phyloP scores from a whole-genome alignment of 2,888 invertebrate genomes.

The Lasioglossum vierecki region DNA sequence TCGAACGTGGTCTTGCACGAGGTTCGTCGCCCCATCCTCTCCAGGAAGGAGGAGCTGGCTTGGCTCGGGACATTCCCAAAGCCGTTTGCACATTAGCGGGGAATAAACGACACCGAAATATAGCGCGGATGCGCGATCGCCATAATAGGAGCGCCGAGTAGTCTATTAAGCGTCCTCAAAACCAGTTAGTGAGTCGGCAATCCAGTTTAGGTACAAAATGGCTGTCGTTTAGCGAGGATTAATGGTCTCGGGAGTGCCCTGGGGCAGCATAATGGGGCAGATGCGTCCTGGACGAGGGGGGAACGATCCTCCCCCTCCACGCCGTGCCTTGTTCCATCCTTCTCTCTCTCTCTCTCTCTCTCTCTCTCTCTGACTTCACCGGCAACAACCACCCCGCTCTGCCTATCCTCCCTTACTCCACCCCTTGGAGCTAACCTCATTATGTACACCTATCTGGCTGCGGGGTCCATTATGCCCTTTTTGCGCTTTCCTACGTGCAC shows the following conservation, averaged over 20 bases:
- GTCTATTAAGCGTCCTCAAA: constrained; percentile 83
- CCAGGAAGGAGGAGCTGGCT: constrained; percentile 45
- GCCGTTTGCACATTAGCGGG: constrained; percentile 70
- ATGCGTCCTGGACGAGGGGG: constrained; percentile 78
- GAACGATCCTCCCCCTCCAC: constrained; percentile 51
- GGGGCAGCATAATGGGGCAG: constrained; percentile 83
- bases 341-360: constrained; percentile 48
- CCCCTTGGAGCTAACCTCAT: constrained; percentile 76
- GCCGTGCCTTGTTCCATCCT: constrained; percentile 13
- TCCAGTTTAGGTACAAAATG: constrained; percentile 84
- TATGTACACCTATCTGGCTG: constrained; percentile 82
- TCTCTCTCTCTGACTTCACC: not conserved
- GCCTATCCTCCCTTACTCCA: constrained; percentile 60
- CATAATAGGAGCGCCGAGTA: constrained; percentile 81
- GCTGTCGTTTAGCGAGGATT: constrained; percentile 84
- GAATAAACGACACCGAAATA: constrained; percentile 79
- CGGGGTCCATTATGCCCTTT: constrained; percentile 82
- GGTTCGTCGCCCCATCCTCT: not conserved
- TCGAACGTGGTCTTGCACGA: not conserved
- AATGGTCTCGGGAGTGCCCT: constrained; percentile 82
- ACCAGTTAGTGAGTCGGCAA: constrained; percentile 84
- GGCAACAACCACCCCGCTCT: constrained; percentile 42
- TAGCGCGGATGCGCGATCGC: constrained; percentile 76
- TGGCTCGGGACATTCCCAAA: constrained; percentile 45
- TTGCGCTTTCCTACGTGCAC: constrained; percentile 70